Conservation (phyloP, 1,140 invertebrate species). For the Bombus sibiricus region DNA sequence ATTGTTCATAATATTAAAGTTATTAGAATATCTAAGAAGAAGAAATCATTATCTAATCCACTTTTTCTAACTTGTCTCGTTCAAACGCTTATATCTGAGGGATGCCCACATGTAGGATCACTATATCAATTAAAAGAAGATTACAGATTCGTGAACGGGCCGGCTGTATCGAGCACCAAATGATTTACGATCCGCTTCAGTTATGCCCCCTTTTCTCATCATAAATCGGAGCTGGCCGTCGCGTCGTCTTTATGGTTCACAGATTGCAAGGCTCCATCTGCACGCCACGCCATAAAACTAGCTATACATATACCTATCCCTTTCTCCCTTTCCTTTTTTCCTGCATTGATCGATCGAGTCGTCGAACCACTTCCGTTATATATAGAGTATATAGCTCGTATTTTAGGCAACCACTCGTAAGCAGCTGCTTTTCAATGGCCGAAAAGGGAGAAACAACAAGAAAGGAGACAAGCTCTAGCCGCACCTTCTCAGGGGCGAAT, state of each 20-base stretch:
- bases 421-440: slow-evolving; percentile 60
- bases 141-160: slow-evolving; percentile 1
- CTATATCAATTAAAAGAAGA: slow-evolving; percentile 3
- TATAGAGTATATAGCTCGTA: slow-evolving; percentile 42
- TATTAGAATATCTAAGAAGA: too few relatives aligned
- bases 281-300: slow-evolving; percentile 50
- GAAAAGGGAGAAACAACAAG: neutral
- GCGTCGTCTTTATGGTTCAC: slow-evolving; percentile 43
- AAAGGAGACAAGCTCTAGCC: slow-evolving; percentile 24
- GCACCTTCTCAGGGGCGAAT: neutral
- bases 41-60: neutral
- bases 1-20: too few relatives aligned
- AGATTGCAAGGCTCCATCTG: slow-evolving; percentile 33
- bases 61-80: neutral
- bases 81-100: neutral
- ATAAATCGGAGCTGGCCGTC: slow-evolving; percentile 21
- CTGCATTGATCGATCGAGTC: slow-evolving; percentile 51
- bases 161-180: neutral
- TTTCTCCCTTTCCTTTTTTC: neutral
- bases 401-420: slow-evolving; percentile 56
- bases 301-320: neutral
- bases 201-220: slow-evolving; percentile 36
- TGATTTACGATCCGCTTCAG: slow-evolving; percentile 25
- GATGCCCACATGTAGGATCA: neutral
- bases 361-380: slow-evolving; percentile 49